phyloP scores from a whole-genome alignment of 1,140 invertebrate species.

The Bombus confusus region DNA sequence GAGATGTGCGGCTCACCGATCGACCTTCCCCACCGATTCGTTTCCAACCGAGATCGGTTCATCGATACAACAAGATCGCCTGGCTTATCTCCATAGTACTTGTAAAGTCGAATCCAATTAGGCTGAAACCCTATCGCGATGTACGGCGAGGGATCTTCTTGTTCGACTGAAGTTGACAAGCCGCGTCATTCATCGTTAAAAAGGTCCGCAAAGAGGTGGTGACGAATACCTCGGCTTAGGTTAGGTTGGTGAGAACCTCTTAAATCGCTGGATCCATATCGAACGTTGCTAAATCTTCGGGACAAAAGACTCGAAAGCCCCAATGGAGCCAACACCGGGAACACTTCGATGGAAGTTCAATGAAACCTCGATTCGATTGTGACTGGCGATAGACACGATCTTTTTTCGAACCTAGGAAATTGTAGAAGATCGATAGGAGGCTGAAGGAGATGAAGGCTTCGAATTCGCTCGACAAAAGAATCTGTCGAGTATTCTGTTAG shows the following conservation, averaged over 20 bases:
- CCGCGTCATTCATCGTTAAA: constrained; percentile 26
- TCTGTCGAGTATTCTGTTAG: background rate
- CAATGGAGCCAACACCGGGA: background rate
- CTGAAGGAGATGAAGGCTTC: background rate
- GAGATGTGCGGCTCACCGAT: background rate
- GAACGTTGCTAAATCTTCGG: background rate
- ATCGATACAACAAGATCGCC: constrained; percentile 37
- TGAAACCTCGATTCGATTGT: background rate
- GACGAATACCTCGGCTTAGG: background rate
- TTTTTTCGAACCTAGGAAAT: background rate
- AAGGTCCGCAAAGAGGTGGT: background rate
- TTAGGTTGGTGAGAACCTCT: background rate
- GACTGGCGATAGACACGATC: background rate
- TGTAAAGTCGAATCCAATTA: constrained; percentile 48
- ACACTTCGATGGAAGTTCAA: background rate
- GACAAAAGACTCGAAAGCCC: background rate
- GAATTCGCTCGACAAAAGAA: background rate
- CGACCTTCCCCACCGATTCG: constrained; percentile 65
- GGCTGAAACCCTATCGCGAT: constrained; percentile 42
- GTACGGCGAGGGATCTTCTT: constrained; percentile 6
- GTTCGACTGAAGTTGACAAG: constrained; percentile 8
- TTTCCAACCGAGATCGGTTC: constrained; percentile 30
- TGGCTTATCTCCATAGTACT: constrained; percentile 20
- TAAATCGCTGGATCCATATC: background rate
- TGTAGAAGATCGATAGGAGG: background rate